Percentiles rank a stretch among this genome's conserved stretches.
Evolutionary conservation across 1,140 invertebrate genomes (phyloP).

Genomic region (Drosophila dunni): DNA sequence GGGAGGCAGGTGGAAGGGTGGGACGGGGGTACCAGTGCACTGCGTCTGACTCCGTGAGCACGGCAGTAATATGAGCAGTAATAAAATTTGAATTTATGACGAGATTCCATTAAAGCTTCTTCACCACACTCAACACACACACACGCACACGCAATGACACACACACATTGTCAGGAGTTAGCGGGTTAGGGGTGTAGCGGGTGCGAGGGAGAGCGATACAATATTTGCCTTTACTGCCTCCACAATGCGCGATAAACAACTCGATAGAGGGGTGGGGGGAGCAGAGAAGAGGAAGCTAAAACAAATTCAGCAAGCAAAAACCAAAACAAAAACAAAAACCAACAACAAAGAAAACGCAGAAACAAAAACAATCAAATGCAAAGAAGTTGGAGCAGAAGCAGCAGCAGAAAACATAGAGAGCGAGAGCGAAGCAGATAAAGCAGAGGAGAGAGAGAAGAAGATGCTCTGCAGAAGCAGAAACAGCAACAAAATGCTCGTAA

Average conservation of each 20-base stretch:
- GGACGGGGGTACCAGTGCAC: background rate
- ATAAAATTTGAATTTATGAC: constrained; percentile 84
- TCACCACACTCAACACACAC: constrained; percentile 64
- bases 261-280: constrained; percentile 27
- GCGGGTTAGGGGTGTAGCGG: background rate
- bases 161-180: constrained; percentile 27
- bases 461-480: constrained; percentile 1
- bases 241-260: constrained; percentile 62
- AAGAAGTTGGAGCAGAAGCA: constrained; percentile 23
- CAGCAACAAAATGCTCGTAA: constrained; percentile 62
- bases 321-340: constrained; percentile 37
- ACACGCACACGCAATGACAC: background rate
- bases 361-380: constrained; percentile 59
- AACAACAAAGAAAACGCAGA: constrained; percentile 39
- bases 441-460: constrained; percentile 16
- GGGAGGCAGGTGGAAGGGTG: background rate
- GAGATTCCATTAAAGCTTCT: constrained; percentile 84
- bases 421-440: background rate
- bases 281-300: constrained; percentile 38
- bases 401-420: background rate
- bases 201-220: constrained; percentile 41
- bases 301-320: constrained; percentile 56
- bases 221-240: constrained; percentile 67
- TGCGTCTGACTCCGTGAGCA: constrained; percentile 49
- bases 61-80: constrained; percentile 79